phyloP scores from a whole-genome alignment of 1,140 invertebrate genomes.

The Condylostylus longicornis region DNA sequence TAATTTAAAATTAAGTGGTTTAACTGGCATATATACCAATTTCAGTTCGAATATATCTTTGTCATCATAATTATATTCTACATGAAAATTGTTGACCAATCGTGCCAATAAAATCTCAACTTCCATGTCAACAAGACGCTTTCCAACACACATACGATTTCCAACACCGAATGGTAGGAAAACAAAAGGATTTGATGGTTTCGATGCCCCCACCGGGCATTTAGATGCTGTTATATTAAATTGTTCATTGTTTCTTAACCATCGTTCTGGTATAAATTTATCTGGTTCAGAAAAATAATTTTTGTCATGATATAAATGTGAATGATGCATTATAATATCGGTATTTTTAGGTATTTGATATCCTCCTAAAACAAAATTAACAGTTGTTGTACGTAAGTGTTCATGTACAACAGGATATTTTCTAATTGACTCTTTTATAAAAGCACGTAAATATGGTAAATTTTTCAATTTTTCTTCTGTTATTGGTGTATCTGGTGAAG shows the following conservation, averaged over 20 bases:
- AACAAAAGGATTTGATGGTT: constrained; percentile 34
- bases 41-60: constrained; percentile 13
- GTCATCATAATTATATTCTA: constrained; percentile 34
- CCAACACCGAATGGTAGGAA: constrained; percentile 44
- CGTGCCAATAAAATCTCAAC: constrained; percentile 44
- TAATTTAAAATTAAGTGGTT: constrained; percentile 18
- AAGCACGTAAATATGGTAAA: constrained; percentile 46
- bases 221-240: constrained; percentile 1
- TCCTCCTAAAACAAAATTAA: constrained; percentile 38
- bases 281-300: constrained; percentile 52
- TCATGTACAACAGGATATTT: constrained; percentile 35
- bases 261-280: constrained; percentile 59
- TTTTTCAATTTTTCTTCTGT: constrained; percentile 38
- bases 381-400: constrained; percentile 32
- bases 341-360: constrained; percentile 42
- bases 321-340: constrained; percentile 28
- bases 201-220: constrained; percentile 44
- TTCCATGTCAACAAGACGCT: constrained; percentile 54
- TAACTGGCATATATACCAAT: constrained; percentile 15
- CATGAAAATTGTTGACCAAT: constrained; percentile 39
- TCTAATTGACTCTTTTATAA: constrained; percentile 45
- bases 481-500: constrained; percentile 34
- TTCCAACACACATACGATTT: constrained; percentile 38
- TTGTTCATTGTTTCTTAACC: constrained; percentile 38
- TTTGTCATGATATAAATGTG: too few species aligned